Conservation (phyloP, 2,888 invertebrate genomes). For the Megaustenia siamemsis region DNA sequence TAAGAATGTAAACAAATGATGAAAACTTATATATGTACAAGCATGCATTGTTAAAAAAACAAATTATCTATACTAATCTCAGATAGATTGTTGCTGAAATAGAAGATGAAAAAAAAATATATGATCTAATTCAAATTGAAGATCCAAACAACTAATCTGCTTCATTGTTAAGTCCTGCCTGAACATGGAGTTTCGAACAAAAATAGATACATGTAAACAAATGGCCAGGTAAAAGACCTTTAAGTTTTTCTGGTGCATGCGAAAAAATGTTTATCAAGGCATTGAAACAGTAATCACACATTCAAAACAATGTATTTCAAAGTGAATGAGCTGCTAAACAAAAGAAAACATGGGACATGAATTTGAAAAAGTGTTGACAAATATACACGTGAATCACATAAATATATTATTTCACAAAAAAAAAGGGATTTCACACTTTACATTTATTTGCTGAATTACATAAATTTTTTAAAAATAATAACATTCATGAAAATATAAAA, state of each 20-base stretch:
- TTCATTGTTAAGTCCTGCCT: constrained; percentile 47
- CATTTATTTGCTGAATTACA: not conserved
- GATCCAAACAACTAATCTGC: not conserved
- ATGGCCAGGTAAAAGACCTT: not conserved
- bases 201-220: not conserved
- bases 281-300: not conserved
- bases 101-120: constrained; percentile 3
- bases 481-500: too few species aligned
- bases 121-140: not conserved
- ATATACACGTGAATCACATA: not conserved
- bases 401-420: not conserved
- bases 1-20: not conserved
- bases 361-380: not conserved
- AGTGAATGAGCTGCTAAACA: not conserved
- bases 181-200: not conserved
- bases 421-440: not conserved
- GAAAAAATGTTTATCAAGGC: constrained; percentile 15
- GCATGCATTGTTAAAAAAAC: constrained; percentile 33
- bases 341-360: not conserved
- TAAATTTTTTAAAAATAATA: too few species aligned
- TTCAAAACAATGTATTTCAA: not conserved
- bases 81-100: constrained; percentile 4
- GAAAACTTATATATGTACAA: not conserved
- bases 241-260: constrained; percentile 4
- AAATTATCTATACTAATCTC: not conserved